Conservation (phyloP, 2,113 vertebrate species). For the Connochaetes taurinus region DNA sequence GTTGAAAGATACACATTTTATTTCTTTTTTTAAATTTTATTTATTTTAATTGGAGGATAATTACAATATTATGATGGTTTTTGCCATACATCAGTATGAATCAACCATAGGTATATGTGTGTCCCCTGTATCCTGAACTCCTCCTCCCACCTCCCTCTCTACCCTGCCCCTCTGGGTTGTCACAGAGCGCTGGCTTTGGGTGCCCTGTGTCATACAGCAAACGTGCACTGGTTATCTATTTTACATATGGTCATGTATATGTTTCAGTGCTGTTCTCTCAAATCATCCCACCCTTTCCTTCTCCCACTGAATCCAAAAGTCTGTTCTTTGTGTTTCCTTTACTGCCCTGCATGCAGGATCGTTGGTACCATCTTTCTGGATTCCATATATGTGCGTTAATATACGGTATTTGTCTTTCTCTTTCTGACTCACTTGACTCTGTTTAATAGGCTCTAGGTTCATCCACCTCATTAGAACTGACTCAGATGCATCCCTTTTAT, state of each 20-base stretch:
- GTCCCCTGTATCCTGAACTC: not conserved
- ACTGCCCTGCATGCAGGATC: not conserved
- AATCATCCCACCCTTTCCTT: not conserved
- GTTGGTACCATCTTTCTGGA: not conserved
- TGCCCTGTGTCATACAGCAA: not conserved
- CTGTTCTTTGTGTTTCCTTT: not conserved
- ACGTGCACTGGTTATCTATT: not conserved
- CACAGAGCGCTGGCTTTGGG: not conserved
- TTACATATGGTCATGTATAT: not conserved
- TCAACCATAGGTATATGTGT: not conserved
- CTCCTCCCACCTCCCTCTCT: not conserved
- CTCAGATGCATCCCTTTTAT: not conserved
- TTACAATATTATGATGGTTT: not conserved
- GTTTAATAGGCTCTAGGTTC: not conserved
- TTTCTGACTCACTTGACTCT: not conserved
- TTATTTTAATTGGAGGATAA: not conserved
- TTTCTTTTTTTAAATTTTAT: not conserved
- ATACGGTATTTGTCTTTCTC: not conserved
- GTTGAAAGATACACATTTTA: not conserved
- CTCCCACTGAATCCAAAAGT: not conserved
- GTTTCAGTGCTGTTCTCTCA: not conserved
- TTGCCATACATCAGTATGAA: not conserved
- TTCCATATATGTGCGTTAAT: not conserved
- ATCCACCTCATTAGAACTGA: not conserved
- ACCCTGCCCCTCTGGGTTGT: not conserved